Percentiles rank a stretch among this genome's conserved stretches.
phyloP scores from a whole-genome alignment of 2,113 vertebrate genomes.

The Pachypanchax playfairii region DNA sequence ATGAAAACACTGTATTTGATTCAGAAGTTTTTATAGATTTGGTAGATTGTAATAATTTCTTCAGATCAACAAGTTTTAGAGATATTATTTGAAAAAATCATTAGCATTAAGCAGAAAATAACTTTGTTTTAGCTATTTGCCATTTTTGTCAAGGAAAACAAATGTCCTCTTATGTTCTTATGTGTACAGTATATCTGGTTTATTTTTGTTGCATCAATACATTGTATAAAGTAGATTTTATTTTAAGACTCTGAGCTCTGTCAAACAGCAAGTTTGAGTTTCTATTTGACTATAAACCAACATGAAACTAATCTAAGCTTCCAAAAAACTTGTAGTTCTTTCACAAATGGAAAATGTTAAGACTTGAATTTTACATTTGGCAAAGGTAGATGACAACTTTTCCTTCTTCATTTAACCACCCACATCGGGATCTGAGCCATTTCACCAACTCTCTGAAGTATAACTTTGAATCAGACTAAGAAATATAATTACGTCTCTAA shows the following conservation, averaged over 20 bases:
- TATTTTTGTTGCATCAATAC: too few relatives aligned
- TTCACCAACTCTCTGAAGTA: conserved; percentile 7
- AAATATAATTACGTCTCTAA: conserved; percentile 7
- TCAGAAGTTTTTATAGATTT: too few relatives aligned
- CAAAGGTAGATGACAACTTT: neutral
- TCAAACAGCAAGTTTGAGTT: neutral
- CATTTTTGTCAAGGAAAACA: too few relatives aligned
- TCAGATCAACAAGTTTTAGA: too few relatives aligned
- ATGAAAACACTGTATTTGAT: too few relatives aligned
- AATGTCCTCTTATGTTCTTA: too few relatives aligned
- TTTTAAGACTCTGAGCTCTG: neutral
- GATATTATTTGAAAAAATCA: too few relatives aligned
- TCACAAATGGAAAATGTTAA: conserved; percentile 5
- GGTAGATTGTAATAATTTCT: too few relatives aligned
- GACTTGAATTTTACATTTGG: conserved; percentile 11
- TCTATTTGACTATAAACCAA: conserved; percentile 2
- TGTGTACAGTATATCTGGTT: too few relatives aligned
- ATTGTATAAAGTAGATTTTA: too few relatives aligned
- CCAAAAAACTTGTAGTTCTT: conserved; percentile 7
- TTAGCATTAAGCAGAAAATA: too few relatives aligned
- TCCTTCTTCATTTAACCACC: conserved; percentile 23
- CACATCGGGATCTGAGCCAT: conserved; percentile 17
- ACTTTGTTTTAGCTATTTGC: too few relatives aligned
- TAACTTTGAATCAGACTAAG: neutral
- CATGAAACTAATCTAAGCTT: conserved; percentile 10